Evolutionary conservation across 2,113 vertebrate species (phyloP), one percentile per base, ranked within the genome.

Genomic region (Uria lomvia): DNA sequence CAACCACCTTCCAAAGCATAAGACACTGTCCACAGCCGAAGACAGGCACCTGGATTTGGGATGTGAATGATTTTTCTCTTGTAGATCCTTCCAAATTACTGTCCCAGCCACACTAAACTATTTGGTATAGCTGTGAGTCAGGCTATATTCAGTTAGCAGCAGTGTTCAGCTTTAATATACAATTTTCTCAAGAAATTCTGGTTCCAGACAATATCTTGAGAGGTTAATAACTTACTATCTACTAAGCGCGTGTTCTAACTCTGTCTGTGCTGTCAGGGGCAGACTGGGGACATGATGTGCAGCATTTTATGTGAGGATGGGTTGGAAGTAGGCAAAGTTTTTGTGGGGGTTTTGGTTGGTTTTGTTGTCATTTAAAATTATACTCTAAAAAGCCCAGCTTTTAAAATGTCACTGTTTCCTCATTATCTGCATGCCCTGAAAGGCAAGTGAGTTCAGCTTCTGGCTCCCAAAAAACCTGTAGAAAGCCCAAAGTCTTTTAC

Each of bases 301-400:
- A 85, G n/a, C 23, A 34, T 75, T 94, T 62, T 88, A 50, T 47
- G 42, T 53, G 40, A 89, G 38, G 26, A 29, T 15, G 16, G 22
- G 22, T 73, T 79, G 40, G 49, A 80, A 81, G 27, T 22, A 80
- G 19, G 19, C 12, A 34, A 81, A 70, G 26, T 70, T 80, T 88
- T 63, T 77, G 8, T 7, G 47, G 52, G 50, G 27, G 15, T 13
- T 71, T 86, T 81, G 29, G 17, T 67, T 91, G 53, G 4, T 80
- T 91, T 84, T 90, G 11, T 94, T 96, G 77, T 85, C 8, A 66
- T 60, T 84, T 94, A 88, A 90, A 94, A 76, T 79, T 73, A 53
- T 15, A 65, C 14, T 67, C 59, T 60, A 30, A 36, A 89, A 89
- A 77, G 34, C 1, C 15, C 23, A 87, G 49, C 23, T 95, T 95